A percentile compares a stretch with the other conserved stretches of the same genome.
Conservation (phyloP, 1,140 invertebrate species). For the Heterodera schachtii region DNA sequence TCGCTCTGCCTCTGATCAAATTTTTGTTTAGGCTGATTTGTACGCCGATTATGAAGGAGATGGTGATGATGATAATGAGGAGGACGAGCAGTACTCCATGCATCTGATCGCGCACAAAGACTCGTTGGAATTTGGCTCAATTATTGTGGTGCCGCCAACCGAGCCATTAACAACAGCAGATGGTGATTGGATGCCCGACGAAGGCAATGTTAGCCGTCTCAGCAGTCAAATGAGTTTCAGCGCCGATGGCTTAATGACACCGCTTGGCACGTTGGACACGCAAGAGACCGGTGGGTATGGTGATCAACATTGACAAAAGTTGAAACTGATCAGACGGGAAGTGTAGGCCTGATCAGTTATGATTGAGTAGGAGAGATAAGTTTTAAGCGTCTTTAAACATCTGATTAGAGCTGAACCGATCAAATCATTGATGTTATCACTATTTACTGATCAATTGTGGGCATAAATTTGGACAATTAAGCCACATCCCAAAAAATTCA, state of each 20-base stretch:
- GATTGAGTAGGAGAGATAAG: too few species aligned
- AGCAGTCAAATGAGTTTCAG: background rate
- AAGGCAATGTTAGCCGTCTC: background rate
- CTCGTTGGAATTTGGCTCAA: constrained; percentile 11
- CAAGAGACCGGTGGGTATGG: background rate
- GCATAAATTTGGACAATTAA: too few species aligned
- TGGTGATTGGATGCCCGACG: too few species aligned
- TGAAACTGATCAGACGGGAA: background rate
- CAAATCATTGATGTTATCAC: too few species aligned
- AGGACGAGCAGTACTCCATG: constrained; percentile 16
- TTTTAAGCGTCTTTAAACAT: too few species aligned
- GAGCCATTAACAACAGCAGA: background rate
- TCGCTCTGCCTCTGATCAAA: background rate
- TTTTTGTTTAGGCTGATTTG: background rate
- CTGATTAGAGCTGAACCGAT: too few species aligned
- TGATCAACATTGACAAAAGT: background rate
- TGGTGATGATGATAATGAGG: background rate
- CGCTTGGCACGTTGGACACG: background rate
- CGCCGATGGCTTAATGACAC: background rate
- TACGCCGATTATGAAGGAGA: background rate
- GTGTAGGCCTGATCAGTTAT: too few species aligned
- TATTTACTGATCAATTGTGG: too few species aligned
- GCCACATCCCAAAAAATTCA: too few species aligned
- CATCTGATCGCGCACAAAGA: constrained; percentile 16
- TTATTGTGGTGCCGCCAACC: background rate